Evolutionary conservation across 2,113 vertebrate genomes (phyloP).

Genomic region (Rhinoptilus africanus): DNA sequence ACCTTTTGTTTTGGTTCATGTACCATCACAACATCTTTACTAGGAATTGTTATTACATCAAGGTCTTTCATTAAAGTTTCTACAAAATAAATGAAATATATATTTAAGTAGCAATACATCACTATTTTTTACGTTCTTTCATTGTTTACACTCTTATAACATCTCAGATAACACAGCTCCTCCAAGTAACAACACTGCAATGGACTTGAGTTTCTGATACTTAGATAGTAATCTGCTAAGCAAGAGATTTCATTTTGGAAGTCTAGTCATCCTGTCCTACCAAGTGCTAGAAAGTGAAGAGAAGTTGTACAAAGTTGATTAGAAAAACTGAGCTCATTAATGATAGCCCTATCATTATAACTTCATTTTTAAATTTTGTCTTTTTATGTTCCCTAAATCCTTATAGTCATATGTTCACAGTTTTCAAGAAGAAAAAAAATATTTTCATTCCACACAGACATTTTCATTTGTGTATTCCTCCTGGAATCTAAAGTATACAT

Average conservation of each 20-base stretch:
- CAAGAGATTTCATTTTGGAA: neutral
- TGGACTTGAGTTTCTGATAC: neutral
- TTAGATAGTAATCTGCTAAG: neutral
- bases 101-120: neutral
- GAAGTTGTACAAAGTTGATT: neutral
- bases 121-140: neutral
- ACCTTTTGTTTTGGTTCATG: constrained; percentile 99
- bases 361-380: too few species aligned
- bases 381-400: too few species aligned
- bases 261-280: neutral
- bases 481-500: too few species aligned
- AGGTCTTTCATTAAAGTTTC: constrained; percentile 91
- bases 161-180: neutral
- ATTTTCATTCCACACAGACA: too few species aligned
- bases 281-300: neutral
- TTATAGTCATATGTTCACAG: too few species aligned
- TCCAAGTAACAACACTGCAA: neutral
- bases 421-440: too few species aligned
- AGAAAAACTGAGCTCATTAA: neutral
- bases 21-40: constrained; percentile 98
- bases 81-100: constrained; percentile 72
- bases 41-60: constrained; percentile 98
- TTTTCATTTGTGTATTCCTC: too few species aligned
- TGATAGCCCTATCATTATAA: neutral
- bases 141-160: neutral